phyloP scores from a whole-genome alignment of 1,140 invertebrate genomes.

The Leptinotarsa texana region DNA sequence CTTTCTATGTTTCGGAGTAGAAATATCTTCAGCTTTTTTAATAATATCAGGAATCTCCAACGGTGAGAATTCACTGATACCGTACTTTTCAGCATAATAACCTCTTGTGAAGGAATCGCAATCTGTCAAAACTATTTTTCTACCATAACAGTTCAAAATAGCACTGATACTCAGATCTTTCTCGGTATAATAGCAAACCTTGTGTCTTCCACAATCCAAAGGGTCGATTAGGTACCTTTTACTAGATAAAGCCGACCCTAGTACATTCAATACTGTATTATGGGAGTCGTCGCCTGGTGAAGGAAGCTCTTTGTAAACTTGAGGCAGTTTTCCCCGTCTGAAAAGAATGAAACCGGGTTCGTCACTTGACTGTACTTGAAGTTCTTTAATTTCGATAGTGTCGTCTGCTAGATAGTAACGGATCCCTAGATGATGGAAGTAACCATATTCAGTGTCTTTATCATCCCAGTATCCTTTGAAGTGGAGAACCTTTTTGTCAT shows the following conservation, averaged over 20 bases:
- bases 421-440: slow-evolving; percentile 74
- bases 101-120: slow-evolving; percentile 86
- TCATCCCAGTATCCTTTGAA: slow-evolving; percentile 94
- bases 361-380: slow-evolving; percentile 67
- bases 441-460: slow-evolving; percentile 69
- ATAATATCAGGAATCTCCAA: slow-evolving; percentile 57
- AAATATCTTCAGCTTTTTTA: slow-evolving; percentile 53
- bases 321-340: slow-evolving; percentile 76
- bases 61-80: slow-evolving; percentile 65
- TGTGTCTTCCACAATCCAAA: slow-evolving; percentile 58
- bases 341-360: slow-evolving; percentile 75
- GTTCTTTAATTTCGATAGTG: slow-evolving; percentile 86
- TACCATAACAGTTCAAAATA: slow-evolving; percentile 76
- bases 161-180: slow-evolving; percentile 80
- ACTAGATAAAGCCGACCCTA: slow-evolving; percentile 57
- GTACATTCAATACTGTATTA: slow-evolving; percentile 72
- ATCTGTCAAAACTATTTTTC: slow-evolving; percentile 79
- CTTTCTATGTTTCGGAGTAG: slow-evolving; percentile 56
- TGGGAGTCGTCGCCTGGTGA: slow-evolving; percentile 62
- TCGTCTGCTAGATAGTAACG: slow-evolving; percentile 87
- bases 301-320: slow-evolving; percentile 63
- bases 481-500: slow-evolving; percentile 73
- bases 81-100: slow-evolving; percentile 70
- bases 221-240: slow-evolving; percentile 66
- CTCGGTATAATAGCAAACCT: slow-evolving; percentile 69